phyloP scores from a whole-genome alignment of 1,140 invertebrate species.

The Muscidifurax raptorellus region DNA sequence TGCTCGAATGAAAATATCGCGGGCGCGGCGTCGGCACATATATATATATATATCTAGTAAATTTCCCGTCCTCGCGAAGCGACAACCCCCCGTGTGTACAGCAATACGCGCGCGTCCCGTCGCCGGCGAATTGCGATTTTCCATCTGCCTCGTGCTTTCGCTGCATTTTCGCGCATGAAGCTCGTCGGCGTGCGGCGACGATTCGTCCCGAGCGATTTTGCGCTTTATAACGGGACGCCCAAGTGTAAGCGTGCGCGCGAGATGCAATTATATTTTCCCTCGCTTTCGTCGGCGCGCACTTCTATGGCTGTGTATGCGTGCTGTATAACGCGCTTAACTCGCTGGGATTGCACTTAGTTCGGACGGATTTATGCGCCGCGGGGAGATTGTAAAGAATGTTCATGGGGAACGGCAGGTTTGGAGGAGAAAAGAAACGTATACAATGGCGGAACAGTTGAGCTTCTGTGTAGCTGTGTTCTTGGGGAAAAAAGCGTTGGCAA shows the following conservation, averaged over 20 bases:
- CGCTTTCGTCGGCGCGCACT: background rate
- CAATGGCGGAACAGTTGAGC: background rate
- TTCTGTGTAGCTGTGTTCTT: background rate
- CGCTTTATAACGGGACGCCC: constrained; percentile 19
- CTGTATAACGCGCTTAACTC: constrained; percentile 8
- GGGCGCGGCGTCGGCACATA: no score
- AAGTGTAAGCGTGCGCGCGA: constrained; percentile 2
- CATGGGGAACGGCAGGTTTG: background rate
- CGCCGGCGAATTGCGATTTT: constrained; percentile 5
- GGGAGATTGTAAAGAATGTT: constrained; percentile 27
- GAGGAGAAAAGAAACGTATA: background rate
- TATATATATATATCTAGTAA: background rate
- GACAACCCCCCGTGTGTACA: background rate
- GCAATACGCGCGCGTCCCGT: background rate
- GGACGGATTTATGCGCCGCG: constrained; percentile 39
- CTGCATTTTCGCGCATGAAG: background rate
- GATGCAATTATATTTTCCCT: constrained; percentile 35
- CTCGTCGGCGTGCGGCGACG: background rate
- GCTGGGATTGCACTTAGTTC: constrained; percentile 26
- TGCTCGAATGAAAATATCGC: background rate
- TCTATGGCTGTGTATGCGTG: no score
- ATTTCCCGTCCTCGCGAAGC: background rate
- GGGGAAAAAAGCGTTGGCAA: background rate
- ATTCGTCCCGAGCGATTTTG: constrained; percentile 35
- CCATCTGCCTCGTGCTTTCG: background rate